phyloP scores from a whole-genome alignment of 2,113 vertebrate species.

The Monopterus albus region DNA sequence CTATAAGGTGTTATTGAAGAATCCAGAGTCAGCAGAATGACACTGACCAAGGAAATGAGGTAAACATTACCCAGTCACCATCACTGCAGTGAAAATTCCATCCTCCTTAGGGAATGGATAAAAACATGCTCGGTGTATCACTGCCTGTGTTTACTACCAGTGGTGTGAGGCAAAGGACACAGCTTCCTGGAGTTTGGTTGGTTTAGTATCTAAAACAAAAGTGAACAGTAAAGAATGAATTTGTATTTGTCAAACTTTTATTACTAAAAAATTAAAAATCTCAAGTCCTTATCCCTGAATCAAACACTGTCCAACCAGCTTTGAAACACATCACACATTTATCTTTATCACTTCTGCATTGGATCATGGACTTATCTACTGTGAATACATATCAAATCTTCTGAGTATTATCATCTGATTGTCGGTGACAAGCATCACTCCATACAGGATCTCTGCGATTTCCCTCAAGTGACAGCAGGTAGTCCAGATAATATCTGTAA shows the following conservation, averaged over 20 bases:
- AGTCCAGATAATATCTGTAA: background rate
- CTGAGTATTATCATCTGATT: background rate
- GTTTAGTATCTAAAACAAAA: background rate
- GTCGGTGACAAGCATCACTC: background rate
- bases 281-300: no score
- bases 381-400: background rate
- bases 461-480: background rate
- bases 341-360: background rate
- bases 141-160: background rate
- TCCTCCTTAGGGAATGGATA: background rate
- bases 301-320: background rate
- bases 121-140: background rate
- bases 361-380: background rate
- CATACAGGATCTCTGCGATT: background rate
- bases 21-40: background rate
- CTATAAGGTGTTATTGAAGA: background rate
- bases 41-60: background rate
- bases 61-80: background rate
- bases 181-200: no score
- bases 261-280: no score
- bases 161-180: background rate
- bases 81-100: background rate
- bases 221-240: background rate
- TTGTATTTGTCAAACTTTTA: background rate
- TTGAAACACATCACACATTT: background rate